phyloP scores from a whole-genome alignment of 2,113 vertebrate species.

The Cryptomyrus ogoouensis region DNA sequence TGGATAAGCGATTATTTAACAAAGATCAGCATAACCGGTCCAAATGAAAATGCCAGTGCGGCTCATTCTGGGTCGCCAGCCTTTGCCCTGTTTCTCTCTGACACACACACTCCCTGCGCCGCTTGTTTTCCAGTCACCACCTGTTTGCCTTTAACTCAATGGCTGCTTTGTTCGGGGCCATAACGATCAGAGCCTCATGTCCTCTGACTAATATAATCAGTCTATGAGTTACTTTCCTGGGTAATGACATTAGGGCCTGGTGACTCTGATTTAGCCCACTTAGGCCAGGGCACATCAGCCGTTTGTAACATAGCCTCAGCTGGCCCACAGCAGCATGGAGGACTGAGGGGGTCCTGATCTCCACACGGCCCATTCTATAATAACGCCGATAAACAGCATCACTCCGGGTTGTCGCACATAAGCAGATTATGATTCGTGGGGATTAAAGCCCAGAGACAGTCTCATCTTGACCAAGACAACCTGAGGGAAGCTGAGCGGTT shows the following conservation, averaged over 20 bases:
- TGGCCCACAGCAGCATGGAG: constrained; percentile 10
- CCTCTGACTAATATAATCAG: constrained; percentile 62
- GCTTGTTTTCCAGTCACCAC: constrained; percentile 40
- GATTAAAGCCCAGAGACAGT: not conserved
- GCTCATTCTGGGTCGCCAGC: not conserved
- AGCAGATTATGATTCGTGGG: not conserved
- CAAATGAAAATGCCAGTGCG: not conserved
- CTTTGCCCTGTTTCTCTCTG: not conserved
- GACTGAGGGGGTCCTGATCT: not conserved
- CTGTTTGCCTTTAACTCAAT: constrained; percentile 44
- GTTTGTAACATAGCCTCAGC: not conserved
- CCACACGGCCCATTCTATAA: not conserved
- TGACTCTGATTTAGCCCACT: constrained; percentile 63
- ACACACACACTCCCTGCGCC: constrained; percentile 18
- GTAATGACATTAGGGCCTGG: constrained; percentile 65
- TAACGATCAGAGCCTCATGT: constrained; percentile 48
- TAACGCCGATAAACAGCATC: not conserved
- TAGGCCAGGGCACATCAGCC: constrained; percentile 25
- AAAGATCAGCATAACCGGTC: not conserved
- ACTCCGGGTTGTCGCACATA: not conserved
- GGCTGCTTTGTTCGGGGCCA: constrained; percentile 48
- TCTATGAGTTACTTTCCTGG: constrained; percentile 53
- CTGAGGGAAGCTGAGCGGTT: not conserved
- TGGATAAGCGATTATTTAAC: not conserved
- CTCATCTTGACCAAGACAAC: not conserved